Evolutionary conservation across 2,113 vertebrate species (phyloP), one percentile per base, ranked within the genome.

Genomic region (Petromus typicus): DNA sequence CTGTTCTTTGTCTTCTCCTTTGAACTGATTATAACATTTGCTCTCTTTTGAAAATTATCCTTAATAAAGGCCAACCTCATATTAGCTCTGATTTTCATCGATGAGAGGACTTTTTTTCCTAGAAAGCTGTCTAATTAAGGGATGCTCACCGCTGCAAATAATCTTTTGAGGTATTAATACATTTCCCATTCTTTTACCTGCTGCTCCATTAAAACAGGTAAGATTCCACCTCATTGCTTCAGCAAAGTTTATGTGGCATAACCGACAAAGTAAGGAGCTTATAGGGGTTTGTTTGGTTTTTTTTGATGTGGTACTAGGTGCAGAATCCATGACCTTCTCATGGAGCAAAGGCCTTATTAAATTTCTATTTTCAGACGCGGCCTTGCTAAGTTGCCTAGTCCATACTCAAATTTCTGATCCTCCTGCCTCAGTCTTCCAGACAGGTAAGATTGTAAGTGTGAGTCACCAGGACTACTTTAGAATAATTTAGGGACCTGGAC

Each of bases 1-100:
- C 32, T 80, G 22, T 54, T 45, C n/a, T 94, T 92, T 59, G 48
- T 40, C 18, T 87, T 96, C 40, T 95, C 45, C 56, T 85, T 84
- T 92, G 22, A 54, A 45, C 13, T 9, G 7, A 34, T 88, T 73
- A 40, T 34, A 85, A 32, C 27, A 90, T 40, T 34, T 81, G 57
- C 27, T n/a, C n/a, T n/a, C n/a, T n/a, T n/a, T n/a, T n/a, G n/a
- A n/a, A n/a, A n/a, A n/a, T n/a, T n/a, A 51, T 59, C 30, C 81
- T 92, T 82, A 90, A 17, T 20, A 57, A 3, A 30, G 18, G 57
- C 86, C 91, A 73, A 73, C 64, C 25, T 93, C 37, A 37, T 81
- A 67, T 51, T 45, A 71, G 59, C 12, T 51, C 51, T 64, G 32
- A 82, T 76, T 90, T 34, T 63, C 59, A 64, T 32, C 64, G 83